Percentiles rank a stretch among this genome's conserved stretches.
Conservation (phyloP, 2,113 vertebrate species). For the Antigone vipio region DNA sequence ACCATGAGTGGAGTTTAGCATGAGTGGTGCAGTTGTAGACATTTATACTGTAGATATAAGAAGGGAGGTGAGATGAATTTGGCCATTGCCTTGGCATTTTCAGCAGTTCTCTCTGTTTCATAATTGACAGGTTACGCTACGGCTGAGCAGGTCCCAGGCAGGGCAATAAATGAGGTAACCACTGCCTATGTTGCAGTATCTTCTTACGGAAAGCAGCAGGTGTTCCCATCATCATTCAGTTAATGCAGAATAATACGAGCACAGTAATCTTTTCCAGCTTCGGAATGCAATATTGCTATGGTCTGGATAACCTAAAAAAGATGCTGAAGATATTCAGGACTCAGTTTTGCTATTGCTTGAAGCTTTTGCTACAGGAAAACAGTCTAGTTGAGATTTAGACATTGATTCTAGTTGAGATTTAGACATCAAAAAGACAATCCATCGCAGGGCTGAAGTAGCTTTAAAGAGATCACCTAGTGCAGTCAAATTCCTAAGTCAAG, state of each 20-base stretch:
- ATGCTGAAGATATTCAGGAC: not conserved
- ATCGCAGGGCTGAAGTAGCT: not conserved
- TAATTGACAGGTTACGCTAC: not conserved
- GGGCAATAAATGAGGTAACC: not conserved
- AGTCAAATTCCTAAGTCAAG: not conserved
- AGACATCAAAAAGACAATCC: not conserved
- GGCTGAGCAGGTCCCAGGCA: not conserved
- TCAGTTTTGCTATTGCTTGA: not conserved
- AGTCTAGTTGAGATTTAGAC: not conserved
- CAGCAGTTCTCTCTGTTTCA: not conserved
- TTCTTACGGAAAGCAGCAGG: not conserved
- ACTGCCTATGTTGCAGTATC: not conserved
- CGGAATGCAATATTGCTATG: not conserved
- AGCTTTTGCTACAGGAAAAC: not conserved
- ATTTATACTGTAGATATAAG: not conserved
- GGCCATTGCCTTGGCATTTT: not conserved
- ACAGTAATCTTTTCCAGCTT: not conserved
- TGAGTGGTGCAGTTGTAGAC: not conserved
- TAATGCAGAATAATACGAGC: not conserved
- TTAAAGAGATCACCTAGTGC: not conserved
- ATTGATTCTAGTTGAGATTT: not conserved
- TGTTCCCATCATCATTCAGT: not conserved
- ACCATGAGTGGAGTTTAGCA: not conserved
- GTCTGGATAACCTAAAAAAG: not conserved
- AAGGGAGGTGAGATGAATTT: not conserved